Conservation (phyloP, 1,140 invertebrate genomes). For the Leptinotarsa lineolata region DNA sequence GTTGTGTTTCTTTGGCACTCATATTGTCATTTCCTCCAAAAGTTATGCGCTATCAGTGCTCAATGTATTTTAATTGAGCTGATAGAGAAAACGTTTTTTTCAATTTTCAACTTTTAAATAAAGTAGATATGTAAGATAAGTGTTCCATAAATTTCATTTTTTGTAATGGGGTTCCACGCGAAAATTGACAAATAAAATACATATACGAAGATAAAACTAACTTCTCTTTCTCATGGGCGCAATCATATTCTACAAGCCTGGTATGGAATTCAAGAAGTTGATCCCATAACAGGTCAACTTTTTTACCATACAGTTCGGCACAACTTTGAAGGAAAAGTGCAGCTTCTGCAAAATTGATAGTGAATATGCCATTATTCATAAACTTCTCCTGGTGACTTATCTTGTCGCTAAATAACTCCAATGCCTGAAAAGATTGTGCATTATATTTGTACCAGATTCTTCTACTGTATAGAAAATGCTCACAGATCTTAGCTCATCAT, state of each 20-base stretch:
- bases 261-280: constrained; percentile 38
- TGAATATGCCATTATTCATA: constrained; percentile 48
- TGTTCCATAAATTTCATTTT: no score
- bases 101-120: no score
- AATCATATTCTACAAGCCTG: constrained; percentile 37
- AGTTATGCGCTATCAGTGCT: no score
- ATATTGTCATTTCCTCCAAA: no score
- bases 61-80: no score
- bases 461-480: neutral
- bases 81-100: no score
- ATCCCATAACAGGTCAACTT: constrained; percentile 52
- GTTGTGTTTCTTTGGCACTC: no score
- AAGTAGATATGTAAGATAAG: no score
- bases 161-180: no score
- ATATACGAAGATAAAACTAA: neutral
- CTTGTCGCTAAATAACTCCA: constrained; percentile 42
- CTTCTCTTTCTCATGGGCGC: constrained; percentile 25
- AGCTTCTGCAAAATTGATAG: constrained; percentile 52
- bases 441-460: neutral
- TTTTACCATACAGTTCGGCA: constrained; percentile 47
- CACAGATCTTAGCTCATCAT: constrained; percentile 46
- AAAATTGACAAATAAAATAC: no score
- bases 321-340: constrained; percentile 49
- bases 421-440: constrained; percentile 39
- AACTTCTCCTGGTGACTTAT: constrained; percentile 39